Conservation (phyloP, 2,113 vertebrate genomes). For the Campylomormyrus tamandua region DNA sequence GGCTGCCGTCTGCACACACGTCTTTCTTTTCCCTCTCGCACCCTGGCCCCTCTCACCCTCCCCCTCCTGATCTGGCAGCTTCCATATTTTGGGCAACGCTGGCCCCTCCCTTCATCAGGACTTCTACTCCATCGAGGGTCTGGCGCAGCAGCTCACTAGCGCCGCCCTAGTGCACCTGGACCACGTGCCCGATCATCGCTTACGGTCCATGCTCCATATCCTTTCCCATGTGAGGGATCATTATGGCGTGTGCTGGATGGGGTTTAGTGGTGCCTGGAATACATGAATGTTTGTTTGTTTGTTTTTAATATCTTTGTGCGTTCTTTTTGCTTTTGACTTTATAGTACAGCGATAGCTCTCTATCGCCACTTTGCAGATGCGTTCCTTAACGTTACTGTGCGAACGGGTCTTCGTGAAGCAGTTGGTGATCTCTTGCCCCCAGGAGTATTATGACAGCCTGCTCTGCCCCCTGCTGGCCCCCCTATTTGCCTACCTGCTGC, state of each 20-base stretch:
- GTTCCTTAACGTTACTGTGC: constrained; percentile 59
- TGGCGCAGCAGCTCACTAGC: constrained; percentile 71
- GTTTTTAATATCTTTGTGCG: not conserved
- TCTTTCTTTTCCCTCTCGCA: not conserved
- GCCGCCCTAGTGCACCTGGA: constrained; percentile 81
- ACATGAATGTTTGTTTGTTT: not conserved
- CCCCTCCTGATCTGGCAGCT: constrained; percentile 52
- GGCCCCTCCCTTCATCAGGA: constrained; percentile 84
- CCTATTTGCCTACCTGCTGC: constrained; percentile 80
- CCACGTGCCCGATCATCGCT: constrained; percentile 83
- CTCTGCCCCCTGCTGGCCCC: constrained; percentile 84
- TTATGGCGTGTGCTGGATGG: not conserved
- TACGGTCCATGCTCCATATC: constrained; percentile 92
- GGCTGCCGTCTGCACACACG: constrained; percentile 1
- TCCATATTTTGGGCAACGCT: constrained; percentile 77
- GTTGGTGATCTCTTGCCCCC: constrained; percentile 79
- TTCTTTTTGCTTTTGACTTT: not conserved
- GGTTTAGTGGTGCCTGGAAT: not conserved
- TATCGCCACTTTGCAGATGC: not conserved
- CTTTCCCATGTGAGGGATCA: constrained; percentile 47
- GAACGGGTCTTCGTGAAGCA: constrained; percentile 84
- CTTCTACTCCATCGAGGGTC: constrained; percentile 78
- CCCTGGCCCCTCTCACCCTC: not conserved
- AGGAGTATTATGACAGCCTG: constrained; percentile 76
- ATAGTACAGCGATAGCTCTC: not conserved